Conservation (phyloP, 2,888 invertebrate species). For the Drosophila mercatorum region DNA sequence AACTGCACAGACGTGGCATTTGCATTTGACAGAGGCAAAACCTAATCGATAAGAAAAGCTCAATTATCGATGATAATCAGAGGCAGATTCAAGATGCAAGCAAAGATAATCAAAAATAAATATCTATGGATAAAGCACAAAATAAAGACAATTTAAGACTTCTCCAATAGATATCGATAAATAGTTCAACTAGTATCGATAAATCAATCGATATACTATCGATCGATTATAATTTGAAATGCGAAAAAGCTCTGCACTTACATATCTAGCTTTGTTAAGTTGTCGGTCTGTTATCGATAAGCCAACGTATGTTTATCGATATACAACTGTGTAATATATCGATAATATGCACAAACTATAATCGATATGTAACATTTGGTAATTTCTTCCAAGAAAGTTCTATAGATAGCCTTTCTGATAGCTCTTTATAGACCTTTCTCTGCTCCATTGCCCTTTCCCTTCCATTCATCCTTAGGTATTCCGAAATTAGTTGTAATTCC, state of each 20-base stretch:
- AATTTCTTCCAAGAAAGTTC: not conserved
- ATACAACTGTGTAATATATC: too few species aligned
- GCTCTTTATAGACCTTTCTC: not conserved
- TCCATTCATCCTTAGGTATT: not conserved
- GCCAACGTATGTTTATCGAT: too few species aligned
- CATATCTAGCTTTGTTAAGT: too few species aligned
- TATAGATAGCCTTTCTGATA: not conserved
- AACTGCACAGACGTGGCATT: conserved; percentile 73
- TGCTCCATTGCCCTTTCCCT: too few species aligned
- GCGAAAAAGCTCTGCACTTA: too few species aligned
- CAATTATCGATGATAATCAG: conserved; percentile 5
- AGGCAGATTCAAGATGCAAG: not conserved
- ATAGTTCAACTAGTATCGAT: too few species aligned
- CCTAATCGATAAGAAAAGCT: conserved; percentile 18
- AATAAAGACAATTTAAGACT: not conserved
- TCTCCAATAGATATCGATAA: not conserved
- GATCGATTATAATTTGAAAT: too few species aligned
- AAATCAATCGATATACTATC: too few species aligned
- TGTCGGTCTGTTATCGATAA: too few species aligned
- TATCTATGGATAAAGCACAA: not conserved
- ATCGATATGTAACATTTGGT: not conserved
- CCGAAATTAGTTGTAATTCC: not conserved
- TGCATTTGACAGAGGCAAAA: conserved; percentile 54
- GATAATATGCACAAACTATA: not conserved
- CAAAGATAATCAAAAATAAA: not conserved